Base-by-base conservation (phyloP, 2,113 vertebrate species). In the Leucopternis melanops region DNA sequence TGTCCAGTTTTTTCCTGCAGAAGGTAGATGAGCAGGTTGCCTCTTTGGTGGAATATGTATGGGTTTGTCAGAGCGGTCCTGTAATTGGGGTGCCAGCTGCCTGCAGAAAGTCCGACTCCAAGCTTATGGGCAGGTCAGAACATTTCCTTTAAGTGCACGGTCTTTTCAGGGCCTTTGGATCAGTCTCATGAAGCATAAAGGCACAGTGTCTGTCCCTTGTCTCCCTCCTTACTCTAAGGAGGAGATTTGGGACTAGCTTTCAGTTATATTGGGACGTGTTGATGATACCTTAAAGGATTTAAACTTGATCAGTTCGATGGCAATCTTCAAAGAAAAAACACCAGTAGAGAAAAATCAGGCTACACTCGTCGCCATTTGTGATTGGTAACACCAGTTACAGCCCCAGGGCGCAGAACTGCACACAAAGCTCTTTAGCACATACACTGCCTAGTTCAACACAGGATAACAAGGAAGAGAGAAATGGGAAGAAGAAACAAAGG, bases 351-450 rank as follows among this genome's bases (percentile, higher is more conserved):
- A 47, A 70, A 65, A 16, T 9, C 11, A 45, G 54, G 6, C 65
- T 52, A 1, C 1, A 0, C 25, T 38, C 32, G n/a, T 47, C 62
- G 40, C n/a, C 17, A 1, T 31, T 57, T 44, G 55, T 36, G 16
- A 78, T 66, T 62, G 49, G 70, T 72, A 62, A 66, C 65, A 54
- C 3, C 49, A 65, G 49, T 57, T 13, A 9, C 21, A 75, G 74
- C 40, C 3, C 2, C 38, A 6, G 3, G 9, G 34, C 11, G 6
- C 70, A 47, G 42, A 80, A 67, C 63, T 1, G 2, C 66, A 4
- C 47, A 14, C 27, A 38, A 2, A 16, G 18, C 31, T 90, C 1
- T 38, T 50, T 3, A 44, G 62, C 11, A 29, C 21, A 0, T 10
- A 16, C 63, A 12, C 63, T 90, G 77, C 47, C 27, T 22, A 5